A percentile compares a stretch with the other conserved stretches of the same genome.
Conservation (phyloP, 2,113 vertebrate genomes). For the Pao palembangensis region DNA sequence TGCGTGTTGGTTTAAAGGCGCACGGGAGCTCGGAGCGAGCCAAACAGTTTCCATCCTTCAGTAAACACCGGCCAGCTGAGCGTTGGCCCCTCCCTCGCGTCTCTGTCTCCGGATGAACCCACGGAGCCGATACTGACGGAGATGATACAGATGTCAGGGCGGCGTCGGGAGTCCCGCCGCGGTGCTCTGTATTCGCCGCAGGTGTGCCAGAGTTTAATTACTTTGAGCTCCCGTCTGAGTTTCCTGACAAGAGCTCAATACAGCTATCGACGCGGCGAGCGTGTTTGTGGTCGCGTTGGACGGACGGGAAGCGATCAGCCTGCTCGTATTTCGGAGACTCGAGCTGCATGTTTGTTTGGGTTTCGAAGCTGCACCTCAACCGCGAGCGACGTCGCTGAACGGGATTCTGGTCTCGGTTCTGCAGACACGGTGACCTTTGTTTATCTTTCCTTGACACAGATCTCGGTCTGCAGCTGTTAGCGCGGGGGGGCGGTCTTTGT, state of each 20-base stretch:
- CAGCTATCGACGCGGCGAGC: slow-evolving; percentile 27
- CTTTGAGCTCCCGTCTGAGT: slow-evolving; percentile 7
- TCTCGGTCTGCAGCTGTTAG: slow-evolving; percentile 12
- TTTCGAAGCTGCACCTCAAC: too few relatives aligned
- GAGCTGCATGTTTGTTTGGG: neutral
- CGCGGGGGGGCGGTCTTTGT: slow-evolving; percentile 15
- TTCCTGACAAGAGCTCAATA: slow-evolving; percentile 19
- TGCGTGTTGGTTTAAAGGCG: slow-evolving; percentile 23
- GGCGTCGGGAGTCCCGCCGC: neutral
- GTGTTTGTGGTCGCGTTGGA: too few relatives aligned
- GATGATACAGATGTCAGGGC: slow-evolving; percentile 26
- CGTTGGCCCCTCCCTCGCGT: neutral
- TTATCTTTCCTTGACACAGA: too few relatives aligned
- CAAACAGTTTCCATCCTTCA: slow-evolving; percentile 29
- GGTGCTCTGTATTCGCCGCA: slow-evolving; percentile 20
- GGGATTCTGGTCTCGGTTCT: too few relatives aligned
- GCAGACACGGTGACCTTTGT: too few relatives aligned
- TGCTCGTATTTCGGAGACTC: neutral
- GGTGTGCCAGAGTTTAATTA: slow-evolving; percentile 30
- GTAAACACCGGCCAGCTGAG: slow-evolving; percentile 5
- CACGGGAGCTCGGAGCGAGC: slow-evolving; percentile 10
- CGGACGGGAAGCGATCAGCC: neutral
- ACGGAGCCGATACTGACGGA: neutral
- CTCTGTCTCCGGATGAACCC: slow-evolving; percentile 5
- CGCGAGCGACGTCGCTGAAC: too few relatives aligned